phyloP scores from a whole-genome alignment of 92 coral and sea anemone genomes.

The Actinernus sp. region DNA sequence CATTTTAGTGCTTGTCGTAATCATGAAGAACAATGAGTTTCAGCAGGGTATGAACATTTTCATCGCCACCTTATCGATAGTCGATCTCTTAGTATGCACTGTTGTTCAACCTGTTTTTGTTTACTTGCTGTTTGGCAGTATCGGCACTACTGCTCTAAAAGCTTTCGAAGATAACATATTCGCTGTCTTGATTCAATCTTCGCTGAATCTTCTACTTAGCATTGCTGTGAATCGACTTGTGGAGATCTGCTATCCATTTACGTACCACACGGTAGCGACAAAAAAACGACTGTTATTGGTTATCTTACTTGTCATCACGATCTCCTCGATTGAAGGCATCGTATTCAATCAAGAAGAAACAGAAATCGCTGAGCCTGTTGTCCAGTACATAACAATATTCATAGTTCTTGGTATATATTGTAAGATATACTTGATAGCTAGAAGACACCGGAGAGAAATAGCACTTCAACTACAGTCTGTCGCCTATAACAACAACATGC shows the following conservation, averaged over 20 bases:
- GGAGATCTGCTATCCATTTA: conserved; percentile 50
- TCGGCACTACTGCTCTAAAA: conserved; percentile 3
- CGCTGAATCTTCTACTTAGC: conserved; percentile 46
- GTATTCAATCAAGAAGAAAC: conserved; percentile 26
- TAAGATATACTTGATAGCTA: conserved; percentile 26
- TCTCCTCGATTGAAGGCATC: conserved; percentile 45
- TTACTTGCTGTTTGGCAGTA: background rate
- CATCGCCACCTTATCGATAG: conserved; percentile 50
- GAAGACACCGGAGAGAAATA: conserved; percentile 40
- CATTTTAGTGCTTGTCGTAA: conserved; percentile 29
- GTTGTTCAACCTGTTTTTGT: conserved; percentile 67
- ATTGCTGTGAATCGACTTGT: conserved; percentile 55
- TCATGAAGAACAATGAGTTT: conserved; percentile 39
- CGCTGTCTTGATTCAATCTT: conserved; percentile 50
- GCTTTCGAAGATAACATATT: conserved; percentile 44
- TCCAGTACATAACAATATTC: conserved; percentile 52
- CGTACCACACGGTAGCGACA: conserved; percentile 50
- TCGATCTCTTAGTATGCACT: conserved; percentile 54
- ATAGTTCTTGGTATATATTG: conserved; percentile 26
- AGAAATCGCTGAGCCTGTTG: conserved; percentile 15
- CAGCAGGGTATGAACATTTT: conserved; percentile 63
- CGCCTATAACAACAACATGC: conserved; percentile 29
- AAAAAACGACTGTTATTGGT: conserved; percentile 19
- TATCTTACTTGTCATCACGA: conserved; percentile 15
- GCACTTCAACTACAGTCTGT: conserved; percentile 34